Conservation (phyloP, 1,140 invertebrate genomes). For the Drusus annulatus region DNA sequence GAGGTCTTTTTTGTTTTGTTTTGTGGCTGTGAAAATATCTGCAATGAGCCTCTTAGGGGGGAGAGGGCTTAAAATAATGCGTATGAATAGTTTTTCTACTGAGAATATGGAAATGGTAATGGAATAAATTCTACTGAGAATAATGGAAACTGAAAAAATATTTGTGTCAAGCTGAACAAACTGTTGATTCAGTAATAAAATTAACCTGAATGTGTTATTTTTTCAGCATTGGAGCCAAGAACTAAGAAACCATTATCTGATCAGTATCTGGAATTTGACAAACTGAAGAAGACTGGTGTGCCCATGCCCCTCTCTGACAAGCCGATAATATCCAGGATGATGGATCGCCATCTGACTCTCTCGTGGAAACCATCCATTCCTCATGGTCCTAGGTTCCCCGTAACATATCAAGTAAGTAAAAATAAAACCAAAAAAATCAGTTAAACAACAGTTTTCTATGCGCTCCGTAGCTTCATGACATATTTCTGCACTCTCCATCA, state of each 20-base stretch:
- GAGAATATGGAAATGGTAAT: no score
- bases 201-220: background rate
- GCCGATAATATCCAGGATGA: slow-evolving; percentile 92
- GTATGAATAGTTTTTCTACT: no score
- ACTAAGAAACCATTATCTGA: slow-evolving; percentile 82
- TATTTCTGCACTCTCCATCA: no score
- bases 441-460: no score
- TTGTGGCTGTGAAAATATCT: background rate
- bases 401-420: slow-evolving; percentile 83
- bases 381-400: slow-evolving; percentile 83
- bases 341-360: slow-evolving; percentile 86
- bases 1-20: slow-evolving; percentile 28
- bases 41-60: no score
- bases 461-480: no score
- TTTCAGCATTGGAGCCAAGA: slow-evolving; percentile 78
- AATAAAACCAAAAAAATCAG: no score
- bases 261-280: slow-evolving; percentile 88
- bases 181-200: no score
- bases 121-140: no score
- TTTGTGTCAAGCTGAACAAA: no score
- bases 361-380: slow-evolving; percentile 94
- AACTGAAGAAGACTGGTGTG: slow-evolving; percentile 84
- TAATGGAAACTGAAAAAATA: no score
- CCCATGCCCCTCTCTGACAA: slow-evolving; percentile 88
- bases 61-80: no score